Evolutionary conservation across 2,888 invertebrate species (phyloP), one percentile per base, ranked within the genome.

Genomic region (Latrodectus elegans): DNA sequence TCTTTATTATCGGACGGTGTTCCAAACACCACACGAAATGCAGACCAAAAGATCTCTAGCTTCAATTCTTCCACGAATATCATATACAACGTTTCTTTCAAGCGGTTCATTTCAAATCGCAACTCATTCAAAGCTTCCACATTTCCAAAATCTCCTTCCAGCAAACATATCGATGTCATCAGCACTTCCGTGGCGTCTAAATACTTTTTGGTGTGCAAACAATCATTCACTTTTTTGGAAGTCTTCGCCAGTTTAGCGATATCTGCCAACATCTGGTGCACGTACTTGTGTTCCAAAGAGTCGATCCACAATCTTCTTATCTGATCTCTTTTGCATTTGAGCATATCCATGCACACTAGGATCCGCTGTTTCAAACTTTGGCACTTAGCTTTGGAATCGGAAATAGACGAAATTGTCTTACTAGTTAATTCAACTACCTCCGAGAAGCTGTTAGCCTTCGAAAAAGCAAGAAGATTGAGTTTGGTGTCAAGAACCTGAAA

Each of bases 261-360:
- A 93, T 98, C 96, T 90, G 97, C 96, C 70, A 99, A 93, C 92
- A 98, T 94, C 90, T 96, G 94, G 70, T 98, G 92, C 84, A 97
- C 96, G 91, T 97, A 96, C 91, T 97, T 97, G 91, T 99, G 98
- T 91, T 99, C 97, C 15, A 99, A 94, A 0, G 97, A 97, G 92
- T 99, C 98, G 8, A 96, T 94, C 98, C 99, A 99, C 84, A 99
- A 94, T 90, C 97, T 95, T 91, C 97, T 95, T 88, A 99, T 93
- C 92, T 99, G 99, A 91, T 98, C 98, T 65, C 98, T 94, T 81
- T 97, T 95, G 92, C 98, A 96, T 88, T 97, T 95, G 89, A 99
- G 93, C 84, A 99, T 93, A 52, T 95, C 95, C 92, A 96, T 96
- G 92, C 97, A 97, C 4, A 51, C 53, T 4, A 52, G 17, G 8